phyloP scores from a whole-genome alignment of 2,888 invertebrate genomes.

The Onchidella celtica region DNA sequence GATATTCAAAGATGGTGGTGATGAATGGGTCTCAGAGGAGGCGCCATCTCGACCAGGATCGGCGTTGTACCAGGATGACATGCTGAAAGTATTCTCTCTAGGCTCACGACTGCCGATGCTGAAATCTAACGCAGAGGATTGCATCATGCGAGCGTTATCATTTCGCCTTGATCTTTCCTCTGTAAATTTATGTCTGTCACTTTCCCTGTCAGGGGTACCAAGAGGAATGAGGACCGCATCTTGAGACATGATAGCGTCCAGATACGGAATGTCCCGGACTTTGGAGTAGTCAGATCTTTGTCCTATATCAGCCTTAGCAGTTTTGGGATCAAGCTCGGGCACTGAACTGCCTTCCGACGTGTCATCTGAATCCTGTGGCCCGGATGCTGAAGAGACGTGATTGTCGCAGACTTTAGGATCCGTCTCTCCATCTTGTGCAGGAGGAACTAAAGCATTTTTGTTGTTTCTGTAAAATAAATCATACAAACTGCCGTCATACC shows the following conservation, averaged over 20 bases:
- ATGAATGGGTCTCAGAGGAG: neutral
- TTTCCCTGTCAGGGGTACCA: neutral
- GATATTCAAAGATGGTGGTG: neutral
- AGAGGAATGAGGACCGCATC: conserved; percentile 39
- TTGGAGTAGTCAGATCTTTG: neutral
- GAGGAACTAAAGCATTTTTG: neutral
- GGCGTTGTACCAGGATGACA: conserved; percentile 1
- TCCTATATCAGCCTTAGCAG: neutral
- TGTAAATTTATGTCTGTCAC: neutral
- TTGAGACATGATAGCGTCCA: conserved; percentile 45
- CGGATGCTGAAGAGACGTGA: conserved; percentile 4
- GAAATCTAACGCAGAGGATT: conserved; percentile 25
- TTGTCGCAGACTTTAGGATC: conserved; percentile 9
- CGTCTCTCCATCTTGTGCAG: neutral
- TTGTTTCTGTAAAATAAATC: conserved; percentile 5
- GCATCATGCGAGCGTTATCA: neutral
- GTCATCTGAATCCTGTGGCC: conserved; percentile 24
- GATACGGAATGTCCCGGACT: conserved; percentile 4
- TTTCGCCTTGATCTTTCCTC: neutral
- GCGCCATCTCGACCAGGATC: neutral
- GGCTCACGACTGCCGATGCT: conserved; percentile 16
- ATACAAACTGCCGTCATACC: conserved; percentile 2
- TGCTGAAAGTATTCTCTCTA: too few species aligned
- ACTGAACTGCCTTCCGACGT: neutral
- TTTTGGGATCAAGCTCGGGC: neutral